Evolutionary conservation across 2,888 invertebrate genomes (phyloP).

Genomic region (Drosophila differens): DNA sequence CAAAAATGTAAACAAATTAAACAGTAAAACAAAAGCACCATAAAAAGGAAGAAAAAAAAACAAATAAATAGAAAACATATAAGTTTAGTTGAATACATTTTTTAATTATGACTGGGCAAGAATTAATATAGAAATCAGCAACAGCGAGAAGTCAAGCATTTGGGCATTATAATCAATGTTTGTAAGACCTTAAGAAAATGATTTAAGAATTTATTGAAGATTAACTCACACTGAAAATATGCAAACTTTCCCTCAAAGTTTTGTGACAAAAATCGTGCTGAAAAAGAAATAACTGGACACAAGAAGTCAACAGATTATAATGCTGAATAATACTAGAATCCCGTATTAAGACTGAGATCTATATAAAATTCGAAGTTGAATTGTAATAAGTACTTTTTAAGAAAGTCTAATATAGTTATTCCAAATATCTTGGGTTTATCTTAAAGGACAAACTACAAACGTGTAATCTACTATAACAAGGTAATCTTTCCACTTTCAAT

Average conservation of each 20-base stretch:
- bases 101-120: constrained; percentile 26
- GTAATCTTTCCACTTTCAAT: neutral
- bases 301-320: neutral
- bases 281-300: too few species aligned
- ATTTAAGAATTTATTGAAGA: neutral
- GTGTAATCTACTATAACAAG: neutral
- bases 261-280: too few species aligned
- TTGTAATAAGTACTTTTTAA: neutral
- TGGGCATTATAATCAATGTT: neutral
- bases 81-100: constrained; percentile 31
- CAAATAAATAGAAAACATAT: constrained; percentile 22
- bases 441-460: neutral
- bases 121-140: constrained; percentile 32
- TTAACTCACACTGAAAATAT: neutral
- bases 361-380: neutral
- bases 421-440: neutral
- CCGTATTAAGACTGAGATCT: neutral
- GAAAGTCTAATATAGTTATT: neutral
- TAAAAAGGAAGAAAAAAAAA: constrained; percentile 6
- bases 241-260: too few species aligned
- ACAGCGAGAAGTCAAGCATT: constrained; percentile 1
- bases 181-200: neutral
- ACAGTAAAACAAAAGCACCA: constrained; percentile 57
- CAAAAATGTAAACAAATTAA: constrained; percentile 68
- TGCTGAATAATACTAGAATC: neutral